Percentiles rank a stretch among this genome's conserved stretches.
phyloP scores from a whole-genome alignment of 2,888 invertebrate species.

The Drosophila falleni region DNA sequence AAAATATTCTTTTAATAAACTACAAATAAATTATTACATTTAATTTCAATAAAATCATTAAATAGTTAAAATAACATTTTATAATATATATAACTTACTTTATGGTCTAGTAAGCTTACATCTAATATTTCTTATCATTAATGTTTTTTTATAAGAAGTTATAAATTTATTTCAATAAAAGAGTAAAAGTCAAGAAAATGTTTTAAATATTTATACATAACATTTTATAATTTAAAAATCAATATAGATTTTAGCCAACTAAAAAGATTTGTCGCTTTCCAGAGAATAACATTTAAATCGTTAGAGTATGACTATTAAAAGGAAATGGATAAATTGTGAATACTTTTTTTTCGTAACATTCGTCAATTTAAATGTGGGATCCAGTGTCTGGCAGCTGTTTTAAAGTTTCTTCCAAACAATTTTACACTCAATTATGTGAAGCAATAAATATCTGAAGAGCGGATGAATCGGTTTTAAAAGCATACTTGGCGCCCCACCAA shows the following conservation, averaged over 20 bases:
- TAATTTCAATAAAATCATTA: no score
- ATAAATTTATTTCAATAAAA: no score
- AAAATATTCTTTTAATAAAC: no score
- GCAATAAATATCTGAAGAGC: conserved; percentile 69
- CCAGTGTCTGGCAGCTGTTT: conserved; percentile 31
- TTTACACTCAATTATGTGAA: conserved; percentile 77
- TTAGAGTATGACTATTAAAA: not conserved
- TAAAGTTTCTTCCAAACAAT: conserved; percentile 52
- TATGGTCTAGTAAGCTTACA: no score
- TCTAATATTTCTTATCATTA: no score
- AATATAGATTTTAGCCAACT: not conserved
- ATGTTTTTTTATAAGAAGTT: no score
- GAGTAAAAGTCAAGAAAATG: no score
- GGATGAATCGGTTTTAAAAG: conserved; percentile 80
- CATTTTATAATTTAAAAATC: not conserved
- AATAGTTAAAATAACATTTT: no score
- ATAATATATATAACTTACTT: no score
- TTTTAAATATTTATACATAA: not conserved
- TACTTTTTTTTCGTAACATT: not conserved
- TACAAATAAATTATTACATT: no score
- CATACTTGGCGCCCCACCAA: conserved; percentile 71
- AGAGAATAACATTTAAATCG: not conserved
- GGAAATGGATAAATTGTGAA: not conserved
- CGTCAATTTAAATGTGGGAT: conserved; percentile 3
- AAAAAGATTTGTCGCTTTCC: not conserved